These are phyloP conservation scores for Podargus strigoides DNA, from an alignment of 2,797 vertebrate species.

Conservation along the genomic window DNA sequence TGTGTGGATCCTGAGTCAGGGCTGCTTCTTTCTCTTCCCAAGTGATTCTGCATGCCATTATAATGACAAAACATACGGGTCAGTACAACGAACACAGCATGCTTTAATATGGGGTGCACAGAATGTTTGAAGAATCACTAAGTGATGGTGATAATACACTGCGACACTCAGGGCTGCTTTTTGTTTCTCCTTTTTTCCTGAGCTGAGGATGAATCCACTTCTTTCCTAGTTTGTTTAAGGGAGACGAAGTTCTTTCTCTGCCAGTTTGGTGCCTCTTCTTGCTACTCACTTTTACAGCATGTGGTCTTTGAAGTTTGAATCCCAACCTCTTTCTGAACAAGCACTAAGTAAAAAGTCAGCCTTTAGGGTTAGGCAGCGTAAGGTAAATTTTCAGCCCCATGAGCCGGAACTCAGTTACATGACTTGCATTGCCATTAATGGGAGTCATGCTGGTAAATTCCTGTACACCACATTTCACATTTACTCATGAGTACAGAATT, in stretches of 20 bases:
- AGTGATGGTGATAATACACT: not conserved
- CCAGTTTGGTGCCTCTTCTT: constrained; percentile 4
- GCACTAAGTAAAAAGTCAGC: constrained; percentile 14
- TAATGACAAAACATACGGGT: not conserved
- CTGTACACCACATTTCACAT: constrained; percentile 48
- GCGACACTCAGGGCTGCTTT: not conserved
- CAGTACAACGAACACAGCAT: fast-evolving
- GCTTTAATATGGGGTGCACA: not conserved
- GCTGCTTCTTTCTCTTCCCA: not conserved
- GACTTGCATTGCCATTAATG: constrained; percentile 41
- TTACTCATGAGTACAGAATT: constrained; percentile 54
- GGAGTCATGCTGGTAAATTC: constrained; percentile 66
- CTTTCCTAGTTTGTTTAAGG: not conserved
- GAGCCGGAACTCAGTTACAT: constrained; percentile 51
- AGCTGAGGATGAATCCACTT: not conserved
- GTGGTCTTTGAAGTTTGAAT: constrained; percentile 56
- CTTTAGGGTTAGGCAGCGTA: not conserved
- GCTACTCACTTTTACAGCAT: constrained; percentile 17
- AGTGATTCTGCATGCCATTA: not conserved
- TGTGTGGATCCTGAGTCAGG: not conserved
- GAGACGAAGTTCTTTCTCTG: not conserved
- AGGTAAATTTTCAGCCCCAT: constrained; percentile 41
- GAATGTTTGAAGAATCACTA: not conserved
- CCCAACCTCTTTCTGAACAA: not conserved
- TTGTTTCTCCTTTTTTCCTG: not conserved